Base-by-base conservation (phyloP, 2,797 vertebrate species). In the Myotis daubentonii region DNA sequence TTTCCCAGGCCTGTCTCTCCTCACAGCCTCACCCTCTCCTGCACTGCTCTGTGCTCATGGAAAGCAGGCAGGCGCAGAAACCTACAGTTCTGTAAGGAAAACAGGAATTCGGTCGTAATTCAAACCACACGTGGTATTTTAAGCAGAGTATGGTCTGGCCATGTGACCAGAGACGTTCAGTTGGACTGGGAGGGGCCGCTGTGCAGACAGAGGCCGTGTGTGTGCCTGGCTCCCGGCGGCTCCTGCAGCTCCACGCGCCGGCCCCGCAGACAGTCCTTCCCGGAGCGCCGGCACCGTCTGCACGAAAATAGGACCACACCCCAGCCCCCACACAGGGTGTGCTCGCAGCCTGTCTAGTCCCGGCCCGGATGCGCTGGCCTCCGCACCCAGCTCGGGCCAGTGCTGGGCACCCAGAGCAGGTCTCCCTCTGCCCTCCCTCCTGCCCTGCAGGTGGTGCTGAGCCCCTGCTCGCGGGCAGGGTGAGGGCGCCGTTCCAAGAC, bases 121-220 rank as follows among this genome's bases (percentile, higher is more conserved):
- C 94, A 96, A 95, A 96, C 96, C 95, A 80, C 97, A 96, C 96
- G 62, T 89, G 96, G 96, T 95, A 66, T 93, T 93, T 91, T 97
- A 53, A 93, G 95, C 76, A 94, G 97, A 92, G 20, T 97, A 94
- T 95, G 97, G 96, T 97, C 97, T 96, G 66, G 93, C 93, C 98
- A 94, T 87, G 97, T 98, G 97, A 98, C 96, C 96, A 33, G 82
- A 87, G 65, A 95, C 96, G 89, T 97, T 97, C 94, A 96, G 66
- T 88, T 80, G 94, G 91, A 89, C 96, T 96, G 93, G 84, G 78
- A 82, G 33, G 12, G 96, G 89, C 95, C 78, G 92, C 97, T 91
- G 66, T 44, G 4, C 74, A 89, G 95, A 97, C 97, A 95, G 97
- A 97, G 96, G 94, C 87, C 94, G 89, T 93, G 95, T 97, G 95